phyloP scores from a whole-genome alignment of 2,888 invertebrate genomes.

The Cactoblastis cactorum region DNA sequence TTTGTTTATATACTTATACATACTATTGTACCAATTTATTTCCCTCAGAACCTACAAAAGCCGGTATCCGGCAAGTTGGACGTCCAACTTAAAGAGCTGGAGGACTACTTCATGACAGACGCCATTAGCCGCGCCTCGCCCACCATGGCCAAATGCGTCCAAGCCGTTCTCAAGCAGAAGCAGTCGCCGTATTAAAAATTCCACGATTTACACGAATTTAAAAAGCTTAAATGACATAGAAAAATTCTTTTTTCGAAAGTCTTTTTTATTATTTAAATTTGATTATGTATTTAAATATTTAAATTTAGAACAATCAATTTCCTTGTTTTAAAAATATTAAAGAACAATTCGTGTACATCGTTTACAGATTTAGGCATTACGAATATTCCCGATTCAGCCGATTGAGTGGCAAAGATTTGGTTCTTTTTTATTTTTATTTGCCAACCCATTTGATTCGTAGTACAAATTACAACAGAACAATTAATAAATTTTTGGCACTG shows the following conservation, averaged over 20 bases:
- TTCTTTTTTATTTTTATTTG: conserved; percentile 13
- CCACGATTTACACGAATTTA: conserved; percentile 15
- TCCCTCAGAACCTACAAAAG: conserved; percentile 60
- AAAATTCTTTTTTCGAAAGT: background rate
- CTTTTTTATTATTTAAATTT: no score
- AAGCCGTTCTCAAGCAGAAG: conserved; percentile 90
- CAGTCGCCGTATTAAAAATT: conserved; percentile 53
- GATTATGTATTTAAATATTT: no score
- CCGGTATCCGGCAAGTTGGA: conserved; percentile 81
- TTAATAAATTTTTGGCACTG: conserved; percentile 18
- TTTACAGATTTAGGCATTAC: conserved; percentile 18
- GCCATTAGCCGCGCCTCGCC: conserved; percentile 96
- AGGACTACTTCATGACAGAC: conserved; percentile 97
- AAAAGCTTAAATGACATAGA: background rate
- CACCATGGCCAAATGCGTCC: conserved; percentile 99
- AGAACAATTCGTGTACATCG: conserved; percentile 17
- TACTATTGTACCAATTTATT: background rate
- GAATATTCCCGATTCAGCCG: conserved; percentile 38
- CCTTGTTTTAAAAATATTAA: background rate
- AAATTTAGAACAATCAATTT: background rate
- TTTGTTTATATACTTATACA: no score
- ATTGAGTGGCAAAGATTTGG: conserved; percentile 28
- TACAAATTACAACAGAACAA: background rate
- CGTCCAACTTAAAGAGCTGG: conserved; percentile 86
- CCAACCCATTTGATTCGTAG: background rate